phyloP scores from a whole-genome alignment of 2,888 invertebrate genomes.

The Eupithecia dodoneata region DNA sequence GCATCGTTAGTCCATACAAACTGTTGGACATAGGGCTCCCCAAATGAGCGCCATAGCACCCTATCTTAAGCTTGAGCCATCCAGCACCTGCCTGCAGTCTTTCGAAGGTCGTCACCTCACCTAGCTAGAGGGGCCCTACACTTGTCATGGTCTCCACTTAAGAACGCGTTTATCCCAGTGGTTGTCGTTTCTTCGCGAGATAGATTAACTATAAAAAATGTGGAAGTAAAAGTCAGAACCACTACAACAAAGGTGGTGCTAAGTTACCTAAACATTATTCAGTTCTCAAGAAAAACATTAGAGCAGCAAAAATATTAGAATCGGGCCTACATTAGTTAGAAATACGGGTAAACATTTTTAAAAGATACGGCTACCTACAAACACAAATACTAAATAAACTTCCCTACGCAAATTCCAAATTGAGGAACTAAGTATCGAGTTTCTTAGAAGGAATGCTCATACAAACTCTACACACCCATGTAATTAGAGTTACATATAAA shows the following conservation, averaged over 20 bases:
- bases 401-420: conserved; percentile 37
- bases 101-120: too few species aligned
- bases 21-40: too few species aligned
- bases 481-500: conserved; percentile 2
- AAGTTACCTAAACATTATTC: not conserved
- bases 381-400: conserved; percentile 13
- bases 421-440: conserved; percentile 43
- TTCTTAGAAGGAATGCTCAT: conserved; percentile 32
- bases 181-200: too few species aligned
- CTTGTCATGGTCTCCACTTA: too few species aligned
- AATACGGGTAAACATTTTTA: not conserved
- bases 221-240: not conserved
- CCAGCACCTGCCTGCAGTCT: too few species aligned
- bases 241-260: not conserved
- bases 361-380: not conserved
- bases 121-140: too few species aligned
- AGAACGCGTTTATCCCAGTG: too few species aligned
- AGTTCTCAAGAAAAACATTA: not conserved
- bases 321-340: not conserved
- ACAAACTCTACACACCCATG: too few species aligned
- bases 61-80: too few species aligned
- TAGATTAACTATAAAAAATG: not conserved
- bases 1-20: too few species aligned
- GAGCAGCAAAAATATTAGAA: not conserved
- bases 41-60: too few species aligned